Conservation (phyloP, 1,140 invertebrate species). For the Drosophila funebris region DNA sequence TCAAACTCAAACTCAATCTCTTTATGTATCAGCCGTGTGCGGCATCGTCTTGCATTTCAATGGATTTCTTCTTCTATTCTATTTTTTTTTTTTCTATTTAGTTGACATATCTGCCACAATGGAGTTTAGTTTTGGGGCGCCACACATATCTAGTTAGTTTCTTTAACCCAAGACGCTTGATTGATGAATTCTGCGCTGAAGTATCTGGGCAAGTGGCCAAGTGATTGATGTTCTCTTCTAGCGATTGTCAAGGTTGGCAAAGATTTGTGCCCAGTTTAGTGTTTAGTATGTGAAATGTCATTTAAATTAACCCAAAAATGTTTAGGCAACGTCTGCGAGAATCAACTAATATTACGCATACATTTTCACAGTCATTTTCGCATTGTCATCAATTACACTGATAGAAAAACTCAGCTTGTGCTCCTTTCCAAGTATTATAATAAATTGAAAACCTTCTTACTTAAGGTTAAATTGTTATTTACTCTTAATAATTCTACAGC, state of each 20-base stretch:
- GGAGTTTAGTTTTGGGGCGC: slow-evolving; percentile 37
- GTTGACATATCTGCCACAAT: slow-evolving; percentile 32
- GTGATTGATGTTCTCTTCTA: slow-evolving; percentile 53
- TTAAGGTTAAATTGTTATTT: not conserved
- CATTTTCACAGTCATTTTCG: not conserved
- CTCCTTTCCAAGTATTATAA: too few relatives aligned
- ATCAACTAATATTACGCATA: not conserved
- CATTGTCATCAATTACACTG: slow-evolving; percentile 3
- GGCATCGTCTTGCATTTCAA: slow-evolving; percentile 40
- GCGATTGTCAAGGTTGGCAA: slow-evolving; percentile 53
- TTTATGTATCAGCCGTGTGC: slow-evolving; percentile 6
- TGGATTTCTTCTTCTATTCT: slow-evolving; percentile 51
- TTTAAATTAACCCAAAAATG: slow-evolving; percentile 26
- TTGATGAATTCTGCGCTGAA: slow-evolving; percentile 50
- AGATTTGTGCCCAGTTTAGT: slow-evolving; percentile 28
- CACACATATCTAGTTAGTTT: slow-evolving; percentile 20
- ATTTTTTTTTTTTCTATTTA: slow-evolving; percentile 58
- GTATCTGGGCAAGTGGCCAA: slow-evolving; percentile 12
- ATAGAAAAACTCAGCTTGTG: not conserved
- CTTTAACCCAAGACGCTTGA: slow-evolving; percentile 30
- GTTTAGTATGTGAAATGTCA: slow-evolving; percentile 26
- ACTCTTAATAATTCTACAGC: too few relatives aligned
- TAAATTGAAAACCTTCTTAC: not conserved
- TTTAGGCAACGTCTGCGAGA: not conserved
- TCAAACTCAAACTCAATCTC: not conserved